Percentiles rank a stretch among this genome's conserved stretches.
phyloP scores from a whole-genome alignment of 64 coral and sea anemone genomes.

The Anthopleura sola region DNA sequence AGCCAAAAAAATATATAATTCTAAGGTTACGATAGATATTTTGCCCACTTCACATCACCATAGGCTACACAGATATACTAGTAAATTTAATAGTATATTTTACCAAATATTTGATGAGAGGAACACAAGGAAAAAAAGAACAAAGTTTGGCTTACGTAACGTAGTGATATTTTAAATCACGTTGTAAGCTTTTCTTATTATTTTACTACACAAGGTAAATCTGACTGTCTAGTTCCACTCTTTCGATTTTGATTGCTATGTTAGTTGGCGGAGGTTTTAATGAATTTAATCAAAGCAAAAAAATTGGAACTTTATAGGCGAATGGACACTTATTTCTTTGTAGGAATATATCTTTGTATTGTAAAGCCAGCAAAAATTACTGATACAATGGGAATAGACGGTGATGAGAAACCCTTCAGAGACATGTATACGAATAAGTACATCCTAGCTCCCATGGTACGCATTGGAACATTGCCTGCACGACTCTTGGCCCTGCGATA shows the following conservation, averaged over 20 bases:
- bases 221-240: background rate
- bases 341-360: background rate
- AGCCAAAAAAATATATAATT: background rate
- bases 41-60: background rate
- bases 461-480: constrained; percentile 79
- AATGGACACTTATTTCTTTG: background rate
- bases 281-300: too few species aligned
- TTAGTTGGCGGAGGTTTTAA: background rate
- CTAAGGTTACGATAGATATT: background rate
- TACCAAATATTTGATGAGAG: background rate
- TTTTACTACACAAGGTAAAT: background rate
- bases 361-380: background rate
- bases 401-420: background rate
- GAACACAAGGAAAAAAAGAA: background rate
- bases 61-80: background rate
- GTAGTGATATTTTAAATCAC: background rate
- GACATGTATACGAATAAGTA: constrained; percentile 51
- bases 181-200: background rate
- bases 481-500: constrained; percentile 81
- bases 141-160: background rate
- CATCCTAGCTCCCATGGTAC: constrained; percentile 93
- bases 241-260: background rate
- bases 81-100: background rate
- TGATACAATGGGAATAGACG: background rate
- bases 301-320: too few species aligned